Percentiles rank a stretch among this genome's conserved stretches.
These are phyloP conservation scores for Falco peregrinus DNA, from an alignment of 2,797 vertebrate genomes.

Conservation along the genomic window DNA sequence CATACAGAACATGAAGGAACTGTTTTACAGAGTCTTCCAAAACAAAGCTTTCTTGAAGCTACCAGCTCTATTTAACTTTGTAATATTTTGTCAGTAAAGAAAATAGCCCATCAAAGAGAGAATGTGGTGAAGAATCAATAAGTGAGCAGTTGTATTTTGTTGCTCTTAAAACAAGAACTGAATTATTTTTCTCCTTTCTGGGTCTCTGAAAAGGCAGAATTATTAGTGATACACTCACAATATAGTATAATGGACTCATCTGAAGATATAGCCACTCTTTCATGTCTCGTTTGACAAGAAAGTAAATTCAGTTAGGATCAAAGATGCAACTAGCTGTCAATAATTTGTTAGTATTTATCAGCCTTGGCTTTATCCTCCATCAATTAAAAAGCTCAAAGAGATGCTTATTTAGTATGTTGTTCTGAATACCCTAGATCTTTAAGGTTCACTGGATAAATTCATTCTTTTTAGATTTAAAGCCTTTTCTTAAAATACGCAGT, in stretches of 20 bases:
- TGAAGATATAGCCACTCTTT: not conserved
- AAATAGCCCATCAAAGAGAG: not conserved
- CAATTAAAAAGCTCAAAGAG: not conserved
- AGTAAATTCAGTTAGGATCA: constrained; percentile 9
- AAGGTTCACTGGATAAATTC: not conserved
- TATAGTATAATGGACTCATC: not conserved
- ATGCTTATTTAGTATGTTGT: not conserved
- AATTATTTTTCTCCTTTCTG: not conserved
- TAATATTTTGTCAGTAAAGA: not conserved
- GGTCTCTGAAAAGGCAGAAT: not conserved
- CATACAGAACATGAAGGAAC: not conserved
- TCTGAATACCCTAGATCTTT: not conserved
- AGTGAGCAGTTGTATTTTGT: not conserved
- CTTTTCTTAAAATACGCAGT: not conserved
- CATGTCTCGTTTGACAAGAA: not conserved
- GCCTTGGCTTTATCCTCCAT: not conserved
- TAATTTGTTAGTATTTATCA: not conserved
- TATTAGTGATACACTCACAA: not conserved
- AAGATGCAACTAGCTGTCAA: not conserved
- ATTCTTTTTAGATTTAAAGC: not conserved
- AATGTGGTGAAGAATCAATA: not conserved
- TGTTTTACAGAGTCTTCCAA: not conserved
- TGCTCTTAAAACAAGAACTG: not conserved
- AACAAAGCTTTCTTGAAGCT: not conserved
- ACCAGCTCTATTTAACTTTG: not conserved